Conservation (phyloP, 1,140 invertebrate species). For the Monochamus saltuarius region DNA sequence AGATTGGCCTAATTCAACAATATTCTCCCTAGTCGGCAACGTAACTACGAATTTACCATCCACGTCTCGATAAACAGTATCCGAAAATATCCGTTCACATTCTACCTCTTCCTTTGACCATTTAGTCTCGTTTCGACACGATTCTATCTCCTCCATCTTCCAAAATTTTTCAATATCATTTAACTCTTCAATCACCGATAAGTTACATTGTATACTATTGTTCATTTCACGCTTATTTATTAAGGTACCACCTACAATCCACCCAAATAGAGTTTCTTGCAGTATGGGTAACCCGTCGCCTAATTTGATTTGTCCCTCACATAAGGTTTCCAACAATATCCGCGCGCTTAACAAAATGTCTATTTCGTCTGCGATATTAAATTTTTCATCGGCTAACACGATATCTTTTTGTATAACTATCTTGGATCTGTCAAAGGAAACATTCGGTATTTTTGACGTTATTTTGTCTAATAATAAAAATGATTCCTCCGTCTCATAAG, state of each 20-base stretch:
- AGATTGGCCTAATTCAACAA: conserved; percentile 20
- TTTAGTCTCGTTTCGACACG: not conserved
- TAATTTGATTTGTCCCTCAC: conserved; percentile 34
- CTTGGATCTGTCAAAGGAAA: conserved; percentile 2
- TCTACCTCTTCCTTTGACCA: not conserved
- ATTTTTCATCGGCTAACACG: conserved; percentile 36
- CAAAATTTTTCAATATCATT: not conserved
- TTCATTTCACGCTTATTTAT: not conserved
- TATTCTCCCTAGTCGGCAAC: conserved; percentile 18
- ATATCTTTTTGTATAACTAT: conserved; percentile 12
- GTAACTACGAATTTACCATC: conserved; percentile 20
- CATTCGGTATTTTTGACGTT: conserved; percentile 2
- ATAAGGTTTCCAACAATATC: conserved; percentile 42
- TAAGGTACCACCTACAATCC: conserved; percentile 29
- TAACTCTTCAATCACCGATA: not conserved
- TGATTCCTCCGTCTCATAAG: conserved; percentile 3
- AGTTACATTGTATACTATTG: not conserved
- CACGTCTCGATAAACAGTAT: not conserved
- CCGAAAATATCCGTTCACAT: conserved; percentile 1
- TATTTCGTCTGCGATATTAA: conserved; percentile 32
- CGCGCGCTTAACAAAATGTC: conserved; percentile 42
- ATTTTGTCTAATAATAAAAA: conserved; percentile 10
- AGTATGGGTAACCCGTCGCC: conserved; percentile 29
- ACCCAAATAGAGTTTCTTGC: conserved; percentile 44
- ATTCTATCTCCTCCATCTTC: conserved; percentile 17